phyloP scores from a whole-genome alignment of 2,888 invertebrate species.

The Graphium colonna region DNA sequence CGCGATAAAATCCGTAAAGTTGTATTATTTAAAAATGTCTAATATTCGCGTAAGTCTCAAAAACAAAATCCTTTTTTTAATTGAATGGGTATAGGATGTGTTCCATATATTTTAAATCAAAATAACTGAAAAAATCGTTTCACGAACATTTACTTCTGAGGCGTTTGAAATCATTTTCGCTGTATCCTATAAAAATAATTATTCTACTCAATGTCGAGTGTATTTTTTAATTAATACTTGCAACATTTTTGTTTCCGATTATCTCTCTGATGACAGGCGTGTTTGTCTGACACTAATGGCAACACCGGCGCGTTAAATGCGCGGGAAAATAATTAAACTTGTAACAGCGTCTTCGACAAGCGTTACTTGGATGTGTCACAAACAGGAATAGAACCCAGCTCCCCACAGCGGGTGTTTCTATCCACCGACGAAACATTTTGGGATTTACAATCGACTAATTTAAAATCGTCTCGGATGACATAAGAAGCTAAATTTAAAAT shows the following conservation, averaged over 20 bases:
- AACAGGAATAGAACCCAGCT: slow-evolving; percentile 66
- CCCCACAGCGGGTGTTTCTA: slow-evolving; percentile 63
- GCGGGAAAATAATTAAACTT: slow-evolving; percentile 45
- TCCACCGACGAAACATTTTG: slow-evolving; percentile 57
- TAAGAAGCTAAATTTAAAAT: slow-evolving; percentile 57
- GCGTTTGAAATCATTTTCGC: no score
- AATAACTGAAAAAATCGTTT: no score
- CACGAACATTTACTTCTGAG: no score
- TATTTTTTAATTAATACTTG: no score
- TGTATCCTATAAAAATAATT: no score
- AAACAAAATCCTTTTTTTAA: no score
- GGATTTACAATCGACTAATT: slow-evolving; percentile 72
- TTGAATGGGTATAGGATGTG: no score
- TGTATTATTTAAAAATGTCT: no score
- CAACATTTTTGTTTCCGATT: background rate
- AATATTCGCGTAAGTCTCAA: no score
- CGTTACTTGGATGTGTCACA: slow-evolving; percentile 57
- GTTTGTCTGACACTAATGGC: slow-evolving; percentile 33
- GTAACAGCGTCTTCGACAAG: slow-evolving; percentile 62
- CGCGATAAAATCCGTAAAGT: no score
- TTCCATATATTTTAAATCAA: no score
- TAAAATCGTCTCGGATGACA: slow-evolving; percentile 63
- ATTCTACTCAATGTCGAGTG: no score
- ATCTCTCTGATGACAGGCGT: background rate
- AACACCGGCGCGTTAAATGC: slow-evolving; percentile 37